Percentiles rank a stretch among this genome's conserved stretches.
These are phyloP conservation scores for Hermaeophaga mercurialis DNA, from an alignment of 2,888 invertebrate species.

Conservation along the genomic window DNA sequence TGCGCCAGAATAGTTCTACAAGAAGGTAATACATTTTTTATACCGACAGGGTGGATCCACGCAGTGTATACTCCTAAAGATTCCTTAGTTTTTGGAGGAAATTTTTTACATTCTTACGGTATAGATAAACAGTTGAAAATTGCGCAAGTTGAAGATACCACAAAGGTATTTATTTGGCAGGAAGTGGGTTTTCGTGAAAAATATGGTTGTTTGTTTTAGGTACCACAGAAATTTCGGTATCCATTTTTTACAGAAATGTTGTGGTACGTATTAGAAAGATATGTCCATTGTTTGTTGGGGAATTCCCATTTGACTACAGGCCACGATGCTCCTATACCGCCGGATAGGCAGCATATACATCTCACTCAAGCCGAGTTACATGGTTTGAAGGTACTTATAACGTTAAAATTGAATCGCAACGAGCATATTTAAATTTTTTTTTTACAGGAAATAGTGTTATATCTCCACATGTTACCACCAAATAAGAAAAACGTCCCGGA, in stretches of 20 bases:
- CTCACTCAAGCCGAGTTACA: slow-evolving; percentile 81
- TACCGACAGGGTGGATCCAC: slow-evolving; percentile 99
- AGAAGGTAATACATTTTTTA: slow-evolving; percentile 95
- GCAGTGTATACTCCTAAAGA: slow-evolving; percentile 97
- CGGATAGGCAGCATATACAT: slow-evolving; percentile 69
- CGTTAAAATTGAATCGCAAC: background rate
- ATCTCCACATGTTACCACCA: slow-evolving; percentile 85
- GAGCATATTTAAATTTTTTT: background rate
- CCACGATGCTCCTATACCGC: slow-evolving; percentile 52
- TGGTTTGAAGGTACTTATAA: slow-evolving; percentile 68
- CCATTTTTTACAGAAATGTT: slow-evolving; percentile 98
- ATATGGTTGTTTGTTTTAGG: slow-evolving; percentile 60
- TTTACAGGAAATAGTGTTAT: slow-evolving; percentile 82
- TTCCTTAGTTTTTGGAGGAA: slow-evolving; percentile 97
- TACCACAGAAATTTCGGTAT: slow-evolving; percentile 96
- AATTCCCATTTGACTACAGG: slow-evolving; percentile 72
- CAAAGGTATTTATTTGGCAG: slow-evolving; percentile 67
- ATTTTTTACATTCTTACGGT: slow-evolving; percentile 94
- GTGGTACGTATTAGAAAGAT: slow-evolving; percentile 95
- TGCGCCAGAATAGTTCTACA: slow-evolving; percentile 84
- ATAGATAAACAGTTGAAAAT: slow-evolving; percentile 95
- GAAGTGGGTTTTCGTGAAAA: too few species aligned
- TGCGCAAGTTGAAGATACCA: slow-evolving; percentile 93
- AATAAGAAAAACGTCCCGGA: slow-evolving; percentile 93
- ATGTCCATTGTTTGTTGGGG: slow-evolving; percentile 85